Conservation (phyloP, 1,140 invertebrate species). For the Aphaenogaster rudis region DNA sequence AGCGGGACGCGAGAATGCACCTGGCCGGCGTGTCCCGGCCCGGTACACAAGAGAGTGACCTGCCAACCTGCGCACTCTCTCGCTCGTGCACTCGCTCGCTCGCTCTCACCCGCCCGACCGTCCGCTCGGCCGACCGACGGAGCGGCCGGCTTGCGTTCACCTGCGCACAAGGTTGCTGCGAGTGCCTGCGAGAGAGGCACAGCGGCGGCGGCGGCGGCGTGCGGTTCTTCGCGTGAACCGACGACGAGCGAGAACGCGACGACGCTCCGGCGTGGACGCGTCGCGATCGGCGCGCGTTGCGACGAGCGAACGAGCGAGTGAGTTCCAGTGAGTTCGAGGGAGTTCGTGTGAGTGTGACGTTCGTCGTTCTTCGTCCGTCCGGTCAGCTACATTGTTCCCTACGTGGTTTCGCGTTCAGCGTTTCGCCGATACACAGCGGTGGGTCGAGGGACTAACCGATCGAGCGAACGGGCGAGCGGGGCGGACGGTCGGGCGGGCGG, state of each 20-base stretch:
- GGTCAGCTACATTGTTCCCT: not conserved
- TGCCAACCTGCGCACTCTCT: constrained; percentile 78
- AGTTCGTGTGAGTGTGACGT: not conserved
- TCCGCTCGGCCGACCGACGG: constrained; percentile 7
- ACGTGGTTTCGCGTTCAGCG: not conserved
- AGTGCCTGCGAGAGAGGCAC: constrained; percentile 69
- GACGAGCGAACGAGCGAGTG: not conserved
- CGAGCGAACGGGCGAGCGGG: constrained; percentile 28
- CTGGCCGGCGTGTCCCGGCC: constrained; percentile 76
- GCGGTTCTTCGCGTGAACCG: constrained; percentile 28
- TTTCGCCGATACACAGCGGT: not conserved
- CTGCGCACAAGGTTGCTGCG: constrained; percentile 77
- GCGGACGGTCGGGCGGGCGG: constrained; percentile 31
- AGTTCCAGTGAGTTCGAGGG: too few species aligned
- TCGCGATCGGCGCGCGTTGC: not conserved
- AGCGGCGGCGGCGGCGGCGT: constrained; percentile 54
- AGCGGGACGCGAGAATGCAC: constrained; percentile 81
- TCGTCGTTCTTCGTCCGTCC: not conserved
- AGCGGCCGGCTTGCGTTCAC: constrained; percentile 75
- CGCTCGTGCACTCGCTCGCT: not conserved
- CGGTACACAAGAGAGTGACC: constrained; percentile 81
- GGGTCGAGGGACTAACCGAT: not conserved
- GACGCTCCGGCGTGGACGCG: constrained; percentile 24
- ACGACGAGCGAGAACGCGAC: constrained; percentile 37
- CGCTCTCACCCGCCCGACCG: not conserved